Percentiles rank a stretch among this genome's conserved stretches.
Conservation (phyloP, 2,888 invertebrate species). For the Zele albiditarsus region DNA sequence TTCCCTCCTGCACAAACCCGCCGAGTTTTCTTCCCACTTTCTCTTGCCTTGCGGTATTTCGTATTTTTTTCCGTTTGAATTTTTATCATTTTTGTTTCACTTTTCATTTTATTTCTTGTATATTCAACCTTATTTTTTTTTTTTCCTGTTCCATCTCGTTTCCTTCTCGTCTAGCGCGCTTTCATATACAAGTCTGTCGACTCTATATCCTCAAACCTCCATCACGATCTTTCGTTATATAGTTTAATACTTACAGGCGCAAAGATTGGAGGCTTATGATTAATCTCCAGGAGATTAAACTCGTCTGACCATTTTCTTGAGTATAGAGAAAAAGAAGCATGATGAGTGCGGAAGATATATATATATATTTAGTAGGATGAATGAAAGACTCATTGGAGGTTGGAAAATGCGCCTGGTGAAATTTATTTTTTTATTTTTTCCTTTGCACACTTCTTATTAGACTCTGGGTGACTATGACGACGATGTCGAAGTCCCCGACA, state of each 20-base stretch:
- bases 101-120: constrained; percentile 5
- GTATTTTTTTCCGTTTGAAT: not conserved
- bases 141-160: not conserved
- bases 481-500: too few relatives aligned
- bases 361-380: too few relatives aligned
- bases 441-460: not conserved
- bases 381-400: not conserved
- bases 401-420: constrained; percentile 13
- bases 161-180: not conserved
- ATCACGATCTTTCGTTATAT: not conserved
- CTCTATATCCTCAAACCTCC: not conserved
- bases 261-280: constrained; percentile 49
- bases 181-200: not conserved
- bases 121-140: constrained; percentile 6
- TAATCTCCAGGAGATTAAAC: constrained; percentile 49
- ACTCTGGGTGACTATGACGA: too few relatives aligned
- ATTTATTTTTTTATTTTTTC: not conserved
- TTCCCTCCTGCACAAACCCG: not conserved
- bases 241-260: constrained; percentile 32
- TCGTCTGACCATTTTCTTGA: constrained; percentile 41
- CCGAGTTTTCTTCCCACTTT: constrained; percentile 19
- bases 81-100: constrained; percentile 14
- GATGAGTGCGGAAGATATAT: not conserved
- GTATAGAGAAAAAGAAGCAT: not conserved
- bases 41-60: constrained; percentile 1